A percentile compares a stretch with the other conserved stretches of the same genome.
Evolutionary conservation across 1,140 invertebrate species (phyloP).

Genomic region (Trichonephila inaurata): DNA sequence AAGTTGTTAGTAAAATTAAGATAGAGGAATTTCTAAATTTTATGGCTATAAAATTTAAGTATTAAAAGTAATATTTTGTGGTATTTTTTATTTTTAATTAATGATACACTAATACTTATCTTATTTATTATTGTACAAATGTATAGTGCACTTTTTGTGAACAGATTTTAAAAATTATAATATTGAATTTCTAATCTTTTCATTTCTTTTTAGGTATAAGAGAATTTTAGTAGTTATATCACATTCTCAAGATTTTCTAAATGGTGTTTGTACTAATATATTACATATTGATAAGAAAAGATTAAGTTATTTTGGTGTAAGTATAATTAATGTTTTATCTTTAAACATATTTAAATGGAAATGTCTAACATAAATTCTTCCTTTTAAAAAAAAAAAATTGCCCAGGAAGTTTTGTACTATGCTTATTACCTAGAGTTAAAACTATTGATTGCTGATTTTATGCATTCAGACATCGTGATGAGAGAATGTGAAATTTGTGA

Average conservation of each 20-base stretch:
- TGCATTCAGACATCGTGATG: no score
- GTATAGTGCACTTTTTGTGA: background rate
- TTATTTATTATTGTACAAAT: background rate
- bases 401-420: background rate
- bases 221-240: conserved; percentile 99
- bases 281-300: conserved; percentile 97
- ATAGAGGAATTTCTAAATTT: no score
- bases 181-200: background rate
- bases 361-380: no score
- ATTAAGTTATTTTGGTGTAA: conserved; percentile 96
- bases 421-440: no score
- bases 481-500: no score
- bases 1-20: no score
- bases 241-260: conserved; percentile 99
- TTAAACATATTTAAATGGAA: no score
- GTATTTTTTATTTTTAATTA: no score
- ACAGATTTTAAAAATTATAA: background rate
- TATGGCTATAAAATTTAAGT: no score
- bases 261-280: conserved; percentile 99
- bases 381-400: no score
- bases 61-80: no score
- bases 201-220: conserved; percentile 88
- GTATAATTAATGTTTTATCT: conserved; percentile 77
- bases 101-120: background rate
- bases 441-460: no score